phyloP scores from a whole-genome alignment of 2,797 vertebrate species.

The Falco cherrug region DNA sequence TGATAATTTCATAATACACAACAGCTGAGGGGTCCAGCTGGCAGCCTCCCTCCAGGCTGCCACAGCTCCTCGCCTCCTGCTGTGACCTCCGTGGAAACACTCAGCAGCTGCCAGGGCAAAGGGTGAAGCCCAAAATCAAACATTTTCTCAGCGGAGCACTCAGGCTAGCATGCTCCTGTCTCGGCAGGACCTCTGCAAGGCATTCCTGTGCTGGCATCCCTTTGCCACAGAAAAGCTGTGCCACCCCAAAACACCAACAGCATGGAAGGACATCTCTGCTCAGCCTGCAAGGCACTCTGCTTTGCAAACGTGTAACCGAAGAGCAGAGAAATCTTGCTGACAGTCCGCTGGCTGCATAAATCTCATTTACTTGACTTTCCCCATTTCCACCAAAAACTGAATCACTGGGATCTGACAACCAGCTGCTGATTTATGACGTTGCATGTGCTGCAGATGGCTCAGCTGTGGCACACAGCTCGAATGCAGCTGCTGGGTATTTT shows the following conservation, averaged over 20 bases:
- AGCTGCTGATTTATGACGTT: not conserved
- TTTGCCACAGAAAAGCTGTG: fast-evolving
- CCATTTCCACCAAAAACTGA: not conserved
- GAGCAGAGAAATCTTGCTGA: not conserved
- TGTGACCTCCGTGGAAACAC: not conserved
- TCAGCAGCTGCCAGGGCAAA: not conserved
- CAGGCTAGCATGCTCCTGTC: fast-evolving
- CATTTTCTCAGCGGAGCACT: not conserved
- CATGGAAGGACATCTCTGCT: fast-evolving
- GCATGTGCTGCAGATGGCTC: not conserved
- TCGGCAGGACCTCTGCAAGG: fast-evolving
- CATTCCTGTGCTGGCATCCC: fast-evolving
- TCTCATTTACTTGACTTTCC: not conserved
- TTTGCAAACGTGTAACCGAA: fast-evolving
- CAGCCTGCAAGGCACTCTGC: not conserved
- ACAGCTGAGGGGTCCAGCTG: not conserved
- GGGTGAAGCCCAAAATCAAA: not conserved
- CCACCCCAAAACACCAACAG: not conserved
- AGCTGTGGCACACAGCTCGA: not conserved
- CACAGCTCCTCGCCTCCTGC: fast-evolving
- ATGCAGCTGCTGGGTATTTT: not conserved
- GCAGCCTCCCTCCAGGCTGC: not conserved
- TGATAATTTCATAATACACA: not conserved
- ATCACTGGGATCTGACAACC: not conserved
- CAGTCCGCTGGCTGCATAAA: not conserved